These are phyloP conservation scores for Pemphigus obesinymphae DNA, from an alignment of 1,140 invertebrate genomes.

Conservation along the genomic window DNA sequence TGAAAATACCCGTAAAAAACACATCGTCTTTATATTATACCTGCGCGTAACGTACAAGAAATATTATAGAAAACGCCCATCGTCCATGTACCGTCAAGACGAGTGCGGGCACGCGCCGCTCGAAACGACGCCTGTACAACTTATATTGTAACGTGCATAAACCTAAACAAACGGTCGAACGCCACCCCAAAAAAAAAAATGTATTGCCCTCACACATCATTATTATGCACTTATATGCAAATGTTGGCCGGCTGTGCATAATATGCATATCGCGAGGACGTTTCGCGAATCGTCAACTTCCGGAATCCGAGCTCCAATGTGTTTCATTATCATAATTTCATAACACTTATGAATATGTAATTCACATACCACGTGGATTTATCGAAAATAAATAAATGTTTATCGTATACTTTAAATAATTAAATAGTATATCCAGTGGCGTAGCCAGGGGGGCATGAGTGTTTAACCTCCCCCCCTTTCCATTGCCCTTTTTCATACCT, in stretches of 20 bases:
- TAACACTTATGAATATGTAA: not conserved
- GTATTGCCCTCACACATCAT: too few species aligned
- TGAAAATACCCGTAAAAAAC: constrained; percentile 8
- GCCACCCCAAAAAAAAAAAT: not conserved
- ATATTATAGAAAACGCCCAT: constrained; percentile 12
- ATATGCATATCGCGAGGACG: not conserved
- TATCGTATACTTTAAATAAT: too few species aligned
- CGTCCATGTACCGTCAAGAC: not conserved
- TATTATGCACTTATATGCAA: not conserved
- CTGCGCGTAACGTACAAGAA: not conserved
- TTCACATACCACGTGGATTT: not conserved
- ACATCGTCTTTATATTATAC: not conserved
- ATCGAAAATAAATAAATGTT: not conserved
- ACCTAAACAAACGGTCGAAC: not conserved
- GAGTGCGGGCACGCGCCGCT: not conserved
- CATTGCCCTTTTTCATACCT: too few species aligned
- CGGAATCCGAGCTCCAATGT: not conserved
- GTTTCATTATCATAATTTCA: not conserved
- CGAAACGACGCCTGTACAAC: not conserved
- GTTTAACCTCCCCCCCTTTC: too few species aligned
- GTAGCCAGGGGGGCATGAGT: too few species aligned
- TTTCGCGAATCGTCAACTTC: not conserved
- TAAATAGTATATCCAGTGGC: too few species aligned
- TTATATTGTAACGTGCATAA: too few species aligned
- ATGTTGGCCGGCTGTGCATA: not conserved